phyloP scores from a whole-genome alignment of 2,797 vertebrate species.

The Galago senegalensis region DNA sequence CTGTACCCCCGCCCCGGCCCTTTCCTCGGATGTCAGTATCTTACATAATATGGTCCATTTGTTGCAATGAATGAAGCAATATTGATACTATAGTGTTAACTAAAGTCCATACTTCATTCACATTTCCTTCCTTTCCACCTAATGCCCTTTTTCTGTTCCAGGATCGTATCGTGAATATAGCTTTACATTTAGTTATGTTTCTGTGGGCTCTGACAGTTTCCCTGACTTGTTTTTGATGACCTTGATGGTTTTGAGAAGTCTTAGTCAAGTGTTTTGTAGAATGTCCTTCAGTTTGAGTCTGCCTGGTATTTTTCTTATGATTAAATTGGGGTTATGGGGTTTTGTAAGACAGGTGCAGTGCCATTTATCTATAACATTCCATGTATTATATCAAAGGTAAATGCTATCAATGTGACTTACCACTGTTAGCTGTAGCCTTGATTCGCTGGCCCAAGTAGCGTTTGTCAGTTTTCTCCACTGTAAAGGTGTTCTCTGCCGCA shows the following conservation, averaged over 20 bases:
- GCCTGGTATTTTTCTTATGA: not conserved
- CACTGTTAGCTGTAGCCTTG: not conserved
- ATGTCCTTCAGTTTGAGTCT: not conserved
- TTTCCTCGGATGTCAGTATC: not conserved
- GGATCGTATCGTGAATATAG: not conserved
- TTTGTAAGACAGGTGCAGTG: not conserved
- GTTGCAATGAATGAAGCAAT: not conserved
- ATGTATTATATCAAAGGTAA: not conserved
- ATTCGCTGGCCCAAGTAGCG: not conserved
- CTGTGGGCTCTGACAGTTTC: not conserved
- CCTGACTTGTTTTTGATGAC: not conserved
- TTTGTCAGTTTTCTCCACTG: not conserved
- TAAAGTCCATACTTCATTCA: not conserved
- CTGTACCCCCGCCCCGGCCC: not conserved
- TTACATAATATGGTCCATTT: not conserved
- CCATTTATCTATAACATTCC: not conserved
- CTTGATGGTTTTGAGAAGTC: not conserved
- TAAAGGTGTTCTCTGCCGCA: not conserved
- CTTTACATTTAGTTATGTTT: not conserved
- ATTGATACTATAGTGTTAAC: not conserved
- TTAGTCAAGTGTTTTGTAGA: not conserved
- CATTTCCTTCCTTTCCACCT: not conserved
- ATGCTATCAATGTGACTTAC: not conserved
- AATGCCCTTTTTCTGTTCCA: not conserved
- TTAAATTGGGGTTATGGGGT: not conserved